These are phyloP conservation scores for Shinisaurus crocodilurus DNA, from an alignment of 2,113 vertebrate genomes.

Conservation along the genomic window DNA sequence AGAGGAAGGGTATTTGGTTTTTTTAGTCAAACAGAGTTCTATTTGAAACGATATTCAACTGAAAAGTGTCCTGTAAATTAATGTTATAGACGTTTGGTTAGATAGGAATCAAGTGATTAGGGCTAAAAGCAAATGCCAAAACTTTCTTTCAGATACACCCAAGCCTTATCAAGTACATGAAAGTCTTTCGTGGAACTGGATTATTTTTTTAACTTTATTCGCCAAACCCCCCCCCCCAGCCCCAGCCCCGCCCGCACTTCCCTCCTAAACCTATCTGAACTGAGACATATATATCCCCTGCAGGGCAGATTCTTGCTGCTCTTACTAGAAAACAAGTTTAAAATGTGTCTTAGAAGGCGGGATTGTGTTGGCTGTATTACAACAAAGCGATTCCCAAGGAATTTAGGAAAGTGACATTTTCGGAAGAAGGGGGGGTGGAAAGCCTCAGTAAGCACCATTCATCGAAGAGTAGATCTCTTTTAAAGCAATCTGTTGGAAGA, in stretches of 20 bases:
- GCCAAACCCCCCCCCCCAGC: conserved; percentile 15
- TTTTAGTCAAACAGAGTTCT: background rate
- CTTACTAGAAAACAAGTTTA: conserved; percentile 45
- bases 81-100: conserved; percentile 6
- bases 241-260: conserved; percentile 2
- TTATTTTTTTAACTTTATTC: conserved; percentile 49
- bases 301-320: background rate
- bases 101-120: conserved; percentile 16
- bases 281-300: background rate
- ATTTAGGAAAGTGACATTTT: conserved; percentile 58
- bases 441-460: conserved; percentile 37
- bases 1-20: background rate
- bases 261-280: background rate
- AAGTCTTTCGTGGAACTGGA: conserved; percentile 26
- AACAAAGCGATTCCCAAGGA: conserved; percentile 51
- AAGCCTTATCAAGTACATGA: conserved; percentile 48
- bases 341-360: conserved; percentile 15
- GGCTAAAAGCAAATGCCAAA: conserved; percentile 48
- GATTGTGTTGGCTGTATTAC: conserved; percentile 4
- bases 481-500: conserved; percentile 64
- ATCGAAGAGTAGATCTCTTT: conserved; percentile 48
- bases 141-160: conserved; percentile 36
- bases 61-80: background rate
- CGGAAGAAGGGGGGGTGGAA: background rate
- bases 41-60: conserved; percentile 12